phyloP scores from a whole-genome alignment of 2,797 vertebrate genomes.

The Lophotriccus pileatus region DNA sequence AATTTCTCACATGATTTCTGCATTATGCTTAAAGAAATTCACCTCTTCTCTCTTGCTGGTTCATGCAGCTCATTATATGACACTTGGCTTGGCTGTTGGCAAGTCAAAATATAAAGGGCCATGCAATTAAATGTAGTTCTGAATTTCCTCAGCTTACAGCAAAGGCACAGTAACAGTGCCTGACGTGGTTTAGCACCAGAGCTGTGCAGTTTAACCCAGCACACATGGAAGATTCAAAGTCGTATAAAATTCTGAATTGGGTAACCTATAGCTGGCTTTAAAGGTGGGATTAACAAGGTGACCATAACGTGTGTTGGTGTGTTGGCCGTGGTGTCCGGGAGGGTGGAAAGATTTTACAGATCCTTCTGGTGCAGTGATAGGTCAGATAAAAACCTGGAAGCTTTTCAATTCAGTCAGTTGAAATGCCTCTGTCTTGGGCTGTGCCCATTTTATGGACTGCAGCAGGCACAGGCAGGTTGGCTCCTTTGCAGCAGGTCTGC shows the following conservation, averaged over 20 bases:
- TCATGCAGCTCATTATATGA: not conserved
- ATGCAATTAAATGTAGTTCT: not conserved
- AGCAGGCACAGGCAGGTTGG: not conserved
- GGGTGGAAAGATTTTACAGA: not conserved
- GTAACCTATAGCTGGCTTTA: not conserved
- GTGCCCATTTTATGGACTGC: not conserved
- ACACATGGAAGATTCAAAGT: not conserved
- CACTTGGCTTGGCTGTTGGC: not conserved
- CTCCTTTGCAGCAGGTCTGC: not conserved
- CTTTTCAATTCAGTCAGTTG: not conserved
- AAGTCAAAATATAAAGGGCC: not conserved
- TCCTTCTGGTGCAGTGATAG: not conserved
- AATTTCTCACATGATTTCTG: not conserved
- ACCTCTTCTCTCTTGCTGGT: not conserved
- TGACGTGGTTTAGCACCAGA: not conserved
- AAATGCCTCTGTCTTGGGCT: not conserved
- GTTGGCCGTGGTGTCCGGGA: accelerated
- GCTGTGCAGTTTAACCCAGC: not conserved
- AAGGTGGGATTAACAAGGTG: not conserved
- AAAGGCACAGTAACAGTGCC: not conserved
- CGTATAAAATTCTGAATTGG: not conserved
- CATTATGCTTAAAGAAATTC: not conserved
- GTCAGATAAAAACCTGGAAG: not conserved
- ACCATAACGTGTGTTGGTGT: accelerated
- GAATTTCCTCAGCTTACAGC: not conserved